Evolutionary conservation across 2,888 invertebrate genomes (phyloP).

Genomic region (Agrilus biguttatus): DNA sequence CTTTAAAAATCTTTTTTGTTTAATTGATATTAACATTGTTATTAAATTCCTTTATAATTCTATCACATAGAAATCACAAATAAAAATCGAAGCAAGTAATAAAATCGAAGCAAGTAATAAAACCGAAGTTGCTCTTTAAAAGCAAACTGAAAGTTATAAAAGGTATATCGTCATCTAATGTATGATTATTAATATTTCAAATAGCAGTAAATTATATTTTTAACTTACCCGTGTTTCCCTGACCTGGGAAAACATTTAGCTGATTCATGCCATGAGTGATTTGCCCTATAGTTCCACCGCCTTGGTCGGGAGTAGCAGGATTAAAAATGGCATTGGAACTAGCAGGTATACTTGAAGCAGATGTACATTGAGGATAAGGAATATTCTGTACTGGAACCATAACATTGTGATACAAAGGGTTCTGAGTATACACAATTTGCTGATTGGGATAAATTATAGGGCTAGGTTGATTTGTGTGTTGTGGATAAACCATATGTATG

Average conservation of each 20-base stretch:
- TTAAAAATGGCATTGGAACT: slow-evolving; percentile 7
- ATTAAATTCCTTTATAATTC: too few species aligned
- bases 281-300: slow-evolving; percentile 3
- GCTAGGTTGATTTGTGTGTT: slow-evolving; percentile 11
- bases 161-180: too few species aligned
- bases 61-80: too few species aligned
- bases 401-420: slow-evolving; percentile 9
- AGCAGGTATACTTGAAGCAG: slow-evolving; percentile 22
- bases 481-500: slow-evolving; percentile 12
- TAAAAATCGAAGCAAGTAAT: too few species aligned
- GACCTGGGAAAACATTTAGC: neutral
- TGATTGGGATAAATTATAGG: slow-evolving; percentile 19
- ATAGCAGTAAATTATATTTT: too few species aligned
- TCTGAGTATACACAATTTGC: slow-evolving; percentile 21
- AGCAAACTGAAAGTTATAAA: too few species aligned
- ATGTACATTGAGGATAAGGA: slow-evolving; percentile 16
- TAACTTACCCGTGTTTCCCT: too few species aligned
- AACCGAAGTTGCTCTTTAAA: too few species aligned
- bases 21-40: too few species aligned
- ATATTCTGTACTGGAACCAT: slow-evolving; percentile 8
- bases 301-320: slow-evolving; percentile 8
- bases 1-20: too few species aligned
- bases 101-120: too few species aligned
- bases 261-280: slow-evolving; percentile 2
- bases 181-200: too few species aligned